phyloP scores from a whole-genome alignment of 2,888 invertebrate genomes.

The Eulithis testata region DNA sequence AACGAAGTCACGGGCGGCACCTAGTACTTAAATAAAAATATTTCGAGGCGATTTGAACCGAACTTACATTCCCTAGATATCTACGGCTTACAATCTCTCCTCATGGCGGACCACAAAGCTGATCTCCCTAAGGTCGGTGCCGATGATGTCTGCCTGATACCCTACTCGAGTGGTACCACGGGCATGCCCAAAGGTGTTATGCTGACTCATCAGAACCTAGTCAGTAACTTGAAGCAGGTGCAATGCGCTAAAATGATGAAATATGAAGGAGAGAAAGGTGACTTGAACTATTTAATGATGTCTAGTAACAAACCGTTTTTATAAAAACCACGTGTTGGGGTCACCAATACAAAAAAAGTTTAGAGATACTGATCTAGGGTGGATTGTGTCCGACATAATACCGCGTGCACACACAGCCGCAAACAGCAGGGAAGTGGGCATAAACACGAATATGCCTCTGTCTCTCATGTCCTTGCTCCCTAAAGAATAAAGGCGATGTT shows the following conservation, averaged over 20 bases:
- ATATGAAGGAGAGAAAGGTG: conserved; percentile 72
- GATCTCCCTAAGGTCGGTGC: conserved; percentile 74
- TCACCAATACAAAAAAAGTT: too few species aligned
- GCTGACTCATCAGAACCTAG: conserved; percentile 88
- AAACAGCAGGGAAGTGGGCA: too few species aligned
- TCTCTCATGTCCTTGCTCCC: too few species aligned
- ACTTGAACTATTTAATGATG: conserved; percentile 18
- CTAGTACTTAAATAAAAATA: too few species aligned
- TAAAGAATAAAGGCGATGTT: too few species aligned
- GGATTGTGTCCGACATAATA: too few species aligned
- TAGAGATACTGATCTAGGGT: too few species aligned
- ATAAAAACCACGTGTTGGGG: too few species aligned
- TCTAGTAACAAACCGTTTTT: too few species aligned
- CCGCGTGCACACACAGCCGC: too few species aligned
- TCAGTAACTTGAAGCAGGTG: conserved; percentile 81
- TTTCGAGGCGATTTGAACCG: not conserved
- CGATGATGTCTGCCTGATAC: conserved; percentile 83
- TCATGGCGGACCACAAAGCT: conserved; percentile 74
- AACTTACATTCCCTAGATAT: conserved; percentile 54
- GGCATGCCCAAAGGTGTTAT: conserved; percentile 93
- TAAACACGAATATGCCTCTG: too few species aligned
- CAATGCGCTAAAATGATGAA: conserved; percentile 74
- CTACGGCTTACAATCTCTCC: conserved; percentile 73
- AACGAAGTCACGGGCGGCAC: too few species aligned
- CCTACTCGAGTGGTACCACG: conserved; percentile 90